These are phyloP conservation scores for Oncorhynchus kisutch DNA, from an alignment of 2,113 vertebrate species.

Conservation along the genomic window DNA sequence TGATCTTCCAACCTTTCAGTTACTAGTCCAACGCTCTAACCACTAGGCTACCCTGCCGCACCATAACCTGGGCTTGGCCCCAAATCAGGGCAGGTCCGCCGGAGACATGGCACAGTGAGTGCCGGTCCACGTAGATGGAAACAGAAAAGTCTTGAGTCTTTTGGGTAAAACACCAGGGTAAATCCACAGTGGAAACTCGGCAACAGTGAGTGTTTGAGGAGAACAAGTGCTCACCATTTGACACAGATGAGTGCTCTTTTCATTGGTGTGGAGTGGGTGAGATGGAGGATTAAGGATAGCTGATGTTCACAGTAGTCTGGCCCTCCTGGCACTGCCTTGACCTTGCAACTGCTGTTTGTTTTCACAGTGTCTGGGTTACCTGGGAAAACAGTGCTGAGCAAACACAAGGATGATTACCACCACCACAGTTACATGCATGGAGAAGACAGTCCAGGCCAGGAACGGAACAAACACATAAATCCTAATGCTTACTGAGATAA, in stretches of 20 bases:
- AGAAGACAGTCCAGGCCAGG: constrained; percentile 39
- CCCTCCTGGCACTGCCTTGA: neutral
- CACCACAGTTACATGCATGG: constrained; percentile 24
- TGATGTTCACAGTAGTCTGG: neutral
- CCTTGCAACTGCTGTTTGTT: neutral
- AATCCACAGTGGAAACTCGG: too few species aligned
- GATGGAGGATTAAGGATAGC: neutral
- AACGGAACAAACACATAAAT: constrained; percentile 16
- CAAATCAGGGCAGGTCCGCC: too few species aligned
- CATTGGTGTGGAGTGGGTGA: constrained; percentile 1
- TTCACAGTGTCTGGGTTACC: constrained; percentile 36
- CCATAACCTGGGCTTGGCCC: too few species aligned
- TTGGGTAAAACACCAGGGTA: too few species aligned
- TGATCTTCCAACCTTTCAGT: too few species aligned
- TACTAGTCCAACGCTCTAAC: too few species aligned
- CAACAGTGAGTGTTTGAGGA: neutral
- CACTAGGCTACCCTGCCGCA: too few species aligned
- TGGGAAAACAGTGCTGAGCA: constrained; percentile 31
- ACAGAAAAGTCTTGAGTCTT: too few species aligned
- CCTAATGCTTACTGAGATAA: constrained; percentile 57
- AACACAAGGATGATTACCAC: constrained; percentile 48
- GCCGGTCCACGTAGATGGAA: too few species aligned
- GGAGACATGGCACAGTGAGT: too few species aligned
- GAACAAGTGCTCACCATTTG: neutral
- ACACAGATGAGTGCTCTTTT: neutral